A percentile compares a stretch with the other conserved stretches of the same genome.
Conservation (phyloP, 2,888 invertebrate genomes). For the Melieria omissa region DNA sequence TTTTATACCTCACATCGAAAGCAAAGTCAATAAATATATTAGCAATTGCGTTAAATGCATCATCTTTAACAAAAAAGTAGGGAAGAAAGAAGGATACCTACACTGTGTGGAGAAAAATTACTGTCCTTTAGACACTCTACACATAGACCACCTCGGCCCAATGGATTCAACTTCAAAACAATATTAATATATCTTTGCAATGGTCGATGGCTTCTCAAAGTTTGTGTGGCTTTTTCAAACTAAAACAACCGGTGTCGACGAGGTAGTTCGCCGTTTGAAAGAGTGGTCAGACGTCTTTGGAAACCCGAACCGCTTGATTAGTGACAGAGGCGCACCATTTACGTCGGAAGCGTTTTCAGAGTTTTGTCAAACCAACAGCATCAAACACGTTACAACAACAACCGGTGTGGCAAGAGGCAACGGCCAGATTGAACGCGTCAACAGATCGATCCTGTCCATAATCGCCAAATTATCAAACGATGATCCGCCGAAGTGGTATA, state of each 20-base stretch:
- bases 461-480: slow-evolving; percentile 16
- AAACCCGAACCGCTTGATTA: slow-evolving; percentile 23
- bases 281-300: slow-evolving; percentile 23
- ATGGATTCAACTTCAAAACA: slow-evolving; percentile 35
- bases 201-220: slow-evolving; percentile 28
- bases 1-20: slow-evolving; percentile 31
- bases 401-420: slow-evolving; percentile 29
- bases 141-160: slow-evolving; percentile 38
- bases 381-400: slow-evolving; percentile 29
- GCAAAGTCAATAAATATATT: slow-evolving; percentile 33
- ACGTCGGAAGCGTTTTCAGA: slow-evolving; percentile 27
- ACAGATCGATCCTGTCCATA: slow-evolving; percentile 16
- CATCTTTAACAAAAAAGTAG: slow-evolving; percentile 43
- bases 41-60: slow-evolving; percentile 41
- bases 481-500: slow-evolving; percentile 34
- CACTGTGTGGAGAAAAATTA: slow-evolving; percentile 54
- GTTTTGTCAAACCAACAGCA: slow-evolving; percentile 25
- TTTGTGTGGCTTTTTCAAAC: slow-evolving; percentile 32
- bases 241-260: slow-evolving; percentile 4
- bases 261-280: slow-evolving; percentile 26
- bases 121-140: slow-evolving; percentile 45
- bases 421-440: slow-evolving; percentile 25
- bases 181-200: slow-evolving; percentile 15
- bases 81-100: slow-evolving; percentile 42
- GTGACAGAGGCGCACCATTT: slow-evolving; percentile 29